Conservation (phyloP, 2,888 invertebrate species). For the Heliconius ethilla region DNA sequence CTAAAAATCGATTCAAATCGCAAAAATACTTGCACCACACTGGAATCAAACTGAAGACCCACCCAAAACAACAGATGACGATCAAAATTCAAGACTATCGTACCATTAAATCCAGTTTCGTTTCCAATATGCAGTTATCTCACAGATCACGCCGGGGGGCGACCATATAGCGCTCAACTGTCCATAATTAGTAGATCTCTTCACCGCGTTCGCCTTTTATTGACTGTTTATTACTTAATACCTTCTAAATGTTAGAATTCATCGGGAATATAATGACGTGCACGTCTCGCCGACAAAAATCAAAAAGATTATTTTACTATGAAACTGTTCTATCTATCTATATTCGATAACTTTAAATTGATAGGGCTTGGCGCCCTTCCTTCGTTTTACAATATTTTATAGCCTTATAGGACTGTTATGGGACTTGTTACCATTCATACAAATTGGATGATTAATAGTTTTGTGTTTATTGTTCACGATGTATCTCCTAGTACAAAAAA, state of each 20-base stretch:
- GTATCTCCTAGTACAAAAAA: background rate
- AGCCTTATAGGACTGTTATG: constrained; percentile 22
- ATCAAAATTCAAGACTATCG: background rate
- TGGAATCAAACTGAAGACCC: background rate
- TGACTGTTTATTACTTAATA: constrained; percentile 78
- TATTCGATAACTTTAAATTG: background rate
- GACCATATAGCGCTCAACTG: constrained; percentile 69
- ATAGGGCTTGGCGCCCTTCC: constrained; percentile 27
- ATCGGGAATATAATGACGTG: constrained; percentile 34
- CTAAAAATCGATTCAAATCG: background rate
- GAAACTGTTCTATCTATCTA: constrained; percentile 24
- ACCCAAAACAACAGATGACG: background rate
- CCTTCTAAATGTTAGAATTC: constrained; percentile 45
- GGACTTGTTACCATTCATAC: constrained; percentile 21
- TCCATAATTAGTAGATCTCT: constrained; percentile 69
- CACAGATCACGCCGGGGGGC: constrained; percentile 57
- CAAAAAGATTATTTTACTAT: constrained; percentile 30
- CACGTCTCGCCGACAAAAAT: constrained; percentile 38
- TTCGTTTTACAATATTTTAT: constrained; percentile 25
- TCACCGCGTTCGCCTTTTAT: constrained; percentile 62
- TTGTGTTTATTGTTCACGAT: background rate
- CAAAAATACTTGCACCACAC: background rate
- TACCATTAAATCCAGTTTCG: constrained; percentile 50
- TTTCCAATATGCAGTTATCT: constrained; percentile 66
- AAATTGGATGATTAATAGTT: constrained; percentile 15